Percentiles rank a stretch among this genome's conserved stretches.
phyloP scores from a whole-genome alignment of 2,888 invertebrate genomes.

The Alitta virens region DNA sequence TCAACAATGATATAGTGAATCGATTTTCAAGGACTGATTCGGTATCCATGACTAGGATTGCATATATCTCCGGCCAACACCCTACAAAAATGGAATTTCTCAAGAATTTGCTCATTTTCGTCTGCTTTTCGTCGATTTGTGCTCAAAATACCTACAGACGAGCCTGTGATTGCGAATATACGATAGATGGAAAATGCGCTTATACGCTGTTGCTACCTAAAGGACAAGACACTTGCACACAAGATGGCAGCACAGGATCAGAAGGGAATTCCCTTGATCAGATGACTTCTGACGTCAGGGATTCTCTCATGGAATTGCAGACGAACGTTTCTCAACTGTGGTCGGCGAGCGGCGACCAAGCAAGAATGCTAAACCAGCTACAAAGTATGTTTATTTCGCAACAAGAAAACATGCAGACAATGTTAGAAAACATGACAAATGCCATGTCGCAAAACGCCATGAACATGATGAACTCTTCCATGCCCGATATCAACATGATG shows the following conservation, averaged over 20 bases:
- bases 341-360: slow-evolving; percentile 1
- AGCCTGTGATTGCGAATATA: slow-evolving; percentile 25
- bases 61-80: too few relatives aligned
- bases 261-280: neutral
- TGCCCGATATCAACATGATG: neutral
- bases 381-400: slow-evolving; percentile 3
- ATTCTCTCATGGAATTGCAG: neutral
- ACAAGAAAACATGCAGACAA: neutral
- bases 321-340: neutral
- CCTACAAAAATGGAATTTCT: too few relatives aligned
- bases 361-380: slow-evolving; percentile 9
- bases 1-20: too few relatives aligned
- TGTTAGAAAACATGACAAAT: neutral
- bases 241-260: neutral
- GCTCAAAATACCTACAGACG: slow-evolving; percentile 20
- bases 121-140: too few relatives aligned
- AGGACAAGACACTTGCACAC: neutral
- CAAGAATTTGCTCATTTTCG: too few relatives aligned
- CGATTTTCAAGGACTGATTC: too few relatives aligned
- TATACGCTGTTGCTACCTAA: slow-evolving; percentile 25
- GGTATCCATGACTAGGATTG: too few relatives aligned
- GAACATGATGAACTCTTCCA: neutral
- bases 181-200: slow-evolving; percentile 24
- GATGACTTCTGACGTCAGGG: neutral
- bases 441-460: too few relatives aligned